These are phyloP conservation scores for Cancer borealis DNA, from an alignment of 2,888 invertebrate genomes.

Conservation along the genomic window DNA sequence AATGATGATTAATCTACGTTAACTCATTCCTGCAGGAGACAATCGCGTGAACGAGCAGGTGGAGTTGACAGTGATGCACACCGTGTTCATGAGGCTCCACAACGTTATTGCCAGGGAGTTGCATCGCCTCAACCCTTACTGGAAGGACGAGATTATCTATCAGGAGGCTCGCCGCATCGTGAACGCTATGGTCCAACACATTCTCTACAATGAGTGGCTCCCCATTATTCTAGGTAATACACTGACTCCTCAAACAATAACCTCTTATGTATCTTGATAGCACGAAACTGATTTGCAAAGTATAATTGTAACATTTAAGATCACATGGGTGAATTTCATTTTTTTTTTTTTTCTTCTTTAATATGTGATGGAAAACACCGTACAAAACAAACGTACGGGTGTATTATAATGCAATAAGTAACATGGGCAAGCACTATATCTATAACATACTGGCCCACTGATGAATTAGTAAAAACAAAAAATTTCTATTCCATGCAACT, in stretches of 20 bases:
- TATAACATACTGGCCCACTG: too few relatives aligned
- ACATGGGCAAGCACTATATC: too few relatives aligned
- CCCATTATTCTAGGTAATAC: constrained; percentile 85
- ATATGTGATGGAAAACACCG: too few relatives aligned
- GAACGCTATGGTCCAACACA: constrained; percentile 84
- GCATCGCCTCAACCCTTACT: constrained; percentile 80
- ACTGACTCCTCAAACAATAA: background rate
- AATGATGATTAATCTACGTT: background rate
- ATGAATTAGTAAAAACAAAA: too few relatives aligned
- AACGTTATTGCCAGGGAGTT: constrained; percentile 81
- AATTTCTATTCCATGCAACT: background rate
- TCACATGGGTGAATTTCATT: too few relatives aligned
- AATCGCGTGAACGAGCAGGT: constrained; percentile 83
- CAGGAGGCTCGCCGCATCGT: constrained; percentile 82
- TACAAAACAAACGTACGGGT: too few relatives aligned
- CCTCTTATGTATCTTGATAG: too few relatives aligned
- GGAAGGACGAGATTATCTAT: constrained; percentile 82
- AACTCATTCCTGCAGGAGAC: constrained; percentile 80
- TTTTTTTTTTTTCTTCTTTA: too few relatives aligned
- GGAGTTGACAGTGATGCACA: constrained; percentile 87
- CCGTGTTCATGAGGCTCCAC: constrained; percentile 83
- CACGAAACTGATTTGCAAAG: too few relatives aligned
- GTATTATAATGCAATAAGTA: too few relatives aligned
- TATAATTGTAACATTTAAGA: too few relatives aligned
- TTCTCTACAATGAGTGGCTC: constrained; percentile 90